Conservation (phyloP, 1,140 invertebrate species). For the Chionoecetes opilio region DNA sequence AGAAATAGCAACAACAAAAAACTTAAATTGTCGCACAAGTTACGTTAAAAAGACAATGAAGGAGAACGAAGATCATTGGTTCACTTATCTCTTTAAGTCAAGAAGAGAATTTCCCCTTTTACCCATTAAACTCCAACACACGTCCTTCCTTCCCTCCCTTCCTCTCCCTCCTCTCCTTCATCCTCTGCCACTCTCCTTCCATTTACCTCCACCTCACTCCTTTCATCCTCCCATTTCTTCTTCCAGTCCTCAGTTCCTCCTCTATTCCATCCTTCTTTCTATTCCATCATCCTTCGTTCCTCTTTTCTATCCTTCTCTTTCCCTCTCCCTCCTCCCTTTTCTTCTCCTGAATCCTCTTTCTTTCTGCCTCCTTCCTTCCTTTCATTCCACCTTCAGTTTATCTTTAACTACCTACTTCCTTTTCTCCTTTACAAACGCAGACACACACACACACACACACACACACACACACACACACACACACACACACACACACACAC, state of each 20-base stretch:
- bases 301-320: too few species aligned
- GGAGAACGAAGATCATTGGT: neutral
- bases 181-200: neutral
- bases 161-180: neutral
- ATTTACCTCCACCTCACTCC: neutral
- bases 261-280: too few species aligned
- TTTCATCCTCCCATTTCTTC: neutral
- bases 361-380: too few species aligned
- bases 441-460: neutral
- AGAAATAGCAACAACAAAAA: neutral
- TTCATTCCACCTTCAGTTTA: too few species aligned
- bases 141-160: neutral
- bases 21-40: neutral
- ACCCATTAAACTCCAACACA: neutral
- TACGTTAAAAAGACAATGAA: neutral
- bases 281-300: too few species aligned
- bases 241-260: too few species aligned
- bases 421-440: neutral
- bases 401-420: too few species aligned
- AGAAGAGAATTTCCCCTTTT: neutral
- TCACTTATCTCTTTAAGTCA: neutral
- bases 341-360: too few species aligned
- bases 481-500: slow-evolving; percentile 53
- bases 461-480: slow-evolving; percentile 53
- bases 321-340: too few species aligned